Evolutionary conservation across 2,113 vertebrate species (phyloP), one percentile per base, ranked within the genome.

Genomic region (Panurus biarmicus): DNA sequence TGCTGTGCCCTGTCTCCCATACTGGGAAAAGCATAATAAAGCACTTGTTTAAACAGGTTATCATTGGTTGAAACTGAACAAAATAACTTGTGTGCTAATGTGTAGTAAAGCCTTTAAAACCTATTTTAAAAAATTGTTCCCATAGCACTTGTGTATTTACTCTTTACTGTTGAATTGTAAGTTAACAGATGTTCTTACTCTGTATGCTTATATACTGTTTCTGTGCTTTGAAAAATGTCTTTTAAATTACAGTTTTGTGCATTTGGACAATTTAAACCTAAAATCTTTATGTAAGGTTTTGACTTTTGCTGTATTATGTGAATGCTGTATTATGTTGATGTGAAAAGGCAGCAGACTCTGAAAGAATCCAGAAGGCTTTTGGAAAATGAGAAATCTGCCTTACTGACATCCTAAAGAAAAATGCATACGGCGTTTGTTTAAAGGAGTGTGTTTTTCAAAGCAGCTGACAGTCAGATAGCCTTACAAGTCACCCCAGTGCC

Each of bases 311-410:
- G 25, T 45, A 26, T 72, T 73, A 54, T 40, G 35, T 44, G 57
- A 89, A 26, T 47, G 53, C 36, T 42, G 4, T 44, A 14, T 64
- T 87, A 71, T 16, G 29, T 67, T 87, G 75, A 81, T 81, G 44
- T 51, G 23, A 74, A 93, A 96, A 93, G 65, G 50, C 86, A 93
- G 40, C 38, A 89, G 77, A 19, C 26, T 65, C 33, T 78, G 91
- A 97, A 84, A 88, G 75, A 95, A 83, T 80, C 81, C 96, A 95
- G 94, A 91, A 83, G 81, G 67, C 85, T 94, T 89, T 91, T 86
- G 85, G 51, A 85, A 93, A 91, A 93, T 45, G 38, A 87, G 71
- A 94, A 91, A 47, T 79, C 87, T 80, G 72, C 60, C 69, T 60
- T 77, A 47, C 71, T 65, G 77, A 62, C 86, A 65, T 84, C 69